Evolutionary conservation across 2,797 vertebrate genomes (phyloP).

Genomic region (Tiaroga cobitis): DNA sequence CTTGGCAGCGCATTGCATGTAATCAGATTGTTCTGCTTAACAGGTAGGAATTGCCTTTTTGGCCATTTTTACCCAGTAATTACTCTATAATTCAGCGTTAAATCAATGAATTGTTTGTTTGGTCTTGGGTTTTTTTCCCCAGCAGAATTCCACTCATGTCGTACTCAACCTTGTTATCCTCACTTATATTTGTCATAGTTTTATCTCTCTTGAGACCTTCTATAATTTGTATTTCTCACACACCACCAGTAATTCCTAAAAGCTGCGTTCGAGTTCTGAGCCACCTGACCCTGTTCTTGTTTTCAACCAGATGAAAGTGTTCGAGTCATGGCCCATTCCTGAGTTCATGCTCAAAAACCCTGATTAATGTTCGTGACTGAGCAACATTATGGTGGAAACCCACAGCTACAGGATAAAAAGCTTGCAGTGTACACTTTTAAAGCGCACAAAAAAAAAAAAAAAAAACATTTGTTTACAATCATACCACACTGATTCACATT

Average conservation of each 20-base stretch:
- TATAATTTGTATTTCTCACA: slow-evolving; percentile 24
- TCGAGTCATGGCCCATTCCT: slow-evolving; percentile 14
- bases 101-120: slow-evolving; percentile 55
- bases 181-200: neutral
- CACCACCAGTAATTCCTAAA: slow-evolving; percentile 14
- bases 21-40: slow-evolving; percentile 58
- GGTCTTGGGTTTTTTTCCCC: neutral
- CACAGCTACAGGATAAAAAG: neutral
- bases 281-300: slow-evolving; percentile 9
- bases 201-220: slow-evolving; percentile 7
- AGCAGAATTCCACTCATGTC: neutral
- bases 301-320: slow-evolving; percentile 19
- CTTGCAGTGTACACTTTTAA: neutral
- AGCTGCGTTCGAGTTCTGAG: neutral
- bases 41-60: slow-evolving; percentile 49
- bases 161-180: neutral
- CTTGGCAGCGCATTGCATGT: slow-evolving; percentile 50
- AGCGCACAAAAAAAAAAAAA: neutral
- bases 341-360: slow-evolving; percentile 32
- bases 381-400: neutral
- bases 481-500: neutral
- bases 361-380: slow-evolving; percentile 23
- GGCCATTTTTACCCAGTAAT: slow-evolving; percentile 46
- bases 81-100: slow-evolving; percentile 50
- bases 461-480: neutral